Base-by-base conservation (phyloP, 2,797 vertebrate species). In the Sebastes cheni region DNA sequence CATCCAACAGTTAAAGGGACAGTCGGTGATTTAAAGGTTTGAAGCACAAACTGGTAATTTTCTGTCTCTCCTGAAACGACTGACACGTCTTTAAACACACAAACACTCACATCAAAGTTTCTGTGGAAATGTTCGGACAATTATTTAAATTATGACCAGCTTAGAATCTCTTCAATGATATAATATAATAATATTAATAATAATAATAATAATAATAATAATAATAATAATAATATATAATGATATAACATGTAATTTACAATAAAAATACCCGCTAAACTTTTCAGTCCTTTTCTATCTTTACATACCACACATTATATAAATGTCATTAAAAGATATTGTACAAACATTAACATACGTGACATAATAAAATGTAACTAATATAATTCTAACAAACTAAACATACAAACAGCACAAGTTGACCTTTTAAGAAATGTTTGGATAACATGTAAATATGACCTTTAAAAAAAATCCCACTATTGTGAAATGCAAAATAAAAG, bases 341-440 rank as follows among this genome's bases (percentile, higher is more conserved):
- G 5, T 25, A 39, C 56, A 64, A 73, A 73, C 13, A 85, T 73
- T 72, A 59, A 76, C 34, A 42, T 22, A 67, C 58, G 67, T 20
- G 5, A 84, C 68, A 81, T 89, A 85, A 93, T 87, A 93, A 59
- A 65, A 81, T 86, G 84, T 75, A 91, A 80, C 90, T 68, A 80
- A 77, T 79, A 80, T 34, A 60, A 65, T 60, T 77, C 27, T 71
- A 80, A 82, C 54, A 86, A 77, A 75, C 70, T 1, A 5, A 65
- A 74, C 11, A 84, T 8, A 34, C 22, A 14, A 79, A 84, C 23
- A 81, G 78, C 64, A 81, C 16, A 82, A 60, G 65, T 82, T 86
- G 89, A 91, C 92, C 91, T 92, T 83, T 89, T 79, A 62, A 82
- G 77, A 90, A 90, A 87, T 87, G 72, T 89, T 85, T 85, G 30